Percentiles rank a stretch among this genome's conserved stretches.
These are phyloP conservation scores for Lordiphosa clarofinis DNA, from an alignment of 1,140 invertebrate species.

Conservation along the genomic window DNA sequence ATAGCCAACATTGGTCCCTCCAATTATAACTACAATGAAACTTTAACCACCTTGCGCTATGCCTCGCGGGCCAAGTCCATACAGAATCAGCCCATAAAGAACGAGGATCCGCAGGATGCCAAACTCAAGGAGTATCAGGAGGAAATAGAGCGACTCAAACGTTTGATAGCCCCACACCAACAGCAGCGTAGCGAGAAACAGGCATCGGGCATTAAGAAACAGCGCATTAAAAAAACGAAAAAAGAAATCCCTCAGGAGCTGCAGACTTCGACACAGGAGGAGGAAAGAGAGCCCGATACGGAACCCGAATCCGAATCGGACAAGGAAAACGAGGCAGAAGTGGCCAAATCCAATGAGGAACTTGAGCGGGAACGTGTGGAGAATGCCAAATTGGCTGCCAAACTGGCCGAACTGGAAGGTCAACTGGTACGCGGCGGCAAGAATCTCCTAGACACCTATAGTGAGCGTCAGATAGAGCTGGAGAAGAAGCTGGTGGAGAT, in stretches of 20 bases:
- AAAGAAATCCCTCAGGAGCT: conserved; percentile 38
- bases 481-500: conserved; percentile 90
- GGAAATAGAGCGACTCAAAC: conserved; percentile 87
- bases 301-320: conserved; percentile 82
- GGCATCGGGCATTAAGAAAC: conserved; percentile 38
- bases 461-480: conserved; percentile 91
- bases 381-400: conserved; percentile 80
- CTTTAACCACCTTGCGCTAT: conserved; percentile 94
- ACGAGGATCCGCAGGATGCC: conserved; percentile 97
- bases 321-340: conserved; percentile 80
- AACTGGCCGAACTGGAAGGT: conserved; percentile 89
- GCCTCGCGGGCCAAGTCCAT: conserved; percentile 96
- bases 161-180: conserved; percentile 80
- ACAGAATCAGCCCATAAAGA: conserved; percentile 96
- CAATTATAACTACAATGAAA: conserved; percentile 97
- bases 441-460: conserved; percentile 94
- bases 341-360: conserved; percentile 79
- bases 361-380: conserved; percentile 80
- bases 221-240: conserved; percentile 57
- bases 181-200: conserved; percentile 70
- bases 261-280: conserved; percentile 49
- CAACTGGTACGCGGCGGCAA: conserved; percentile 92
- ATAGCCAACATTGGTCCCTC: conserved; percentile 98
- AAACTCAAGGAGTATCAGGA: conserved; percentile 92
- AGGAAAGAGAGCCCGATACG: conserved; percentile 83